phyloP scores from a whole-genome alignment of 1,140 invertebrate species.

The Sminthurides bifidus region DNA sequence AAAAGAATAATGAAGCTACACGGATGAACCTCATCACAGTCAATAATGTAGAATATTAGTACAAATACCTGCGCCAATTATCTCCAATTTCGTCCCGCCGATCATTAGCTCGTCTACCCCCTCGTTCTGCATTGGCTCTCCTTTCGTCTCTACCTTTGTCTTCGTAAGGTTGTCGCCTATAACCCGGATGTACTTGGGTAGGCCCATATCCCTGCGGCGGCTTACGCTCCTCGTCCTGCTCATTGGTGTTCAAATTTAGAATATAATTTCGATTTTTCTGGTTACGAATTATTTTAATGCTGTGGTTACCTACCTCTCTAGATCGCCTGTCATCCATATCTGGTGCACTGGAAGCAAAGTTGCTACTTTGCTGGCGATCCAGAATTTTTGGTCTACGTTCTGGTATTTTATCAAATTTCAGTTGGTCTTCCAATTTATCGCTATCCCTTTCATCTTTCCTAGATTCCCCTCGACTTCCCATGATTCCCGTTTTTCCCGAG shows the following conservation, averaged over 20 bases:
- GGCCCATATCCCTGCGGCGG: too few species aligned
- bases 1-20: too few species aligned
- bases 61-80: constrained; percentile 28
- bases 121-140: background rate
- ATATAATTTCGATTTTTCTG: too few species aligned
- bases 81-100: constrained; percentile 5
- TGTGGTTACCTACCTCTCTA: too few species aligned
- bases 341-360: background rate
- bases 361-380: constrained; percentile 5
- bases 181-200: too few species aligned
- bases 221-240: too few species aligned
- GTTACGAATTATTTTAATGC: too few species aligned
- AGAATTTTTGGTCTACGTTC: constrained; percentile 3
- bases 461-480: background rate
- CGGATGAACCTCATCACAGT: too few species aligned
- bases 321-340: background rate
- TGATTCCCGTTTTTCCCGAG: background rate
- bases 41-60: too few species aligned
- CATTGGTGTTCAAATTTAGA: too few species aligned
- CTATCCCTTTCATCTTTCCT: background rate
- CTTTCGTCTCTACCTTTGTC: too few species aligned
- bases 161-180: too few species aligned
- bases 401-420: background rate
- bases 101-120: background rate
- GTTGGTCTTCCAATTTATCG: background rate